Evolutionary conservation across 2,113 vertebrate species (phyloP), one percentile per base, ranked within the genome.

Genomic region (Oenanthe melanoleuca): DNA sequence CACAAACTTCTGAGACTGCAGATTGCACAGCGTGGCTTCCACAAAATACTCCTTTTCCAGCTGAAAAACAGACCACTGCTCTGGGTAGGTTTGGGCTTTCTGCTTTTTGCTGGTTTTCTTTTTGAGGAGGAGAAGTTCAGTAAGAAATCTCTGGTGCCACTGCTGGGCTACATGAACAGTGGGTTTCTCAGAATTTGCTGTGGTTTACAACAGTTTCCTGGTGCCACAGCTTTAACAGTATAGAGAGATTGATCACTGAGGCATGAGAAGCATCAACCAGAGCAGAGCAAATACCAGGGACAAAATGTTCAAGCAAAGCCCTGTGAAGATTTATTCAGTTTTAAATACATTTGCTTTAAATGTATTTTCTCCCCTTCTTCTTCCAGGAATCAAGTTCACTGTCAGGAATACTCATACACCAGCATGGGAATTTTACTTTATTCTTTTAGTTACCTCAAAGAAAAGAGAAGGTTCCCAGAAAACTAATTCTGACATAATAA

Each of bases 301-400:
- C 15, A 2, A 95, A 92, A 90, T 70, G 74, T 82, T 90, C 79
- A 86, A 90, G 71, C 2, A 26, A 83, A 93, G 21, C 37, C 71
- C 11, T 37, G 67, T 53, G 64, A 93, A 92, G 93, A 92, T 92
- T 92, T 91, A 92, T 86, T 95, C 86, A 16, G 44, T 80, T 96
- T 88, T 90, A 94, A 94, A 95, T 90, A 28, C 75, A 66, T 94
- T 95, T 94, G 38, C 59, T 94, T 94, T 90, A 83, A 95, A 77
- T 89, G 78, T 85, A 77, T 95, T 93, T 97, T 95, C 60, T 88
- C 42, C 67, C 63, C 21, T 86, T 93, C 81, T 88, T 69, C 66
- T 95, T 96, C 95, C 94, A 93, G 91, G 87, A 96, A 96, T 40
- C 44, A 86, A 71, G 20, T 88, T 86, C 79, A 71, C 79, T 95